Base-by-base conservation (phyloP, 2,888 invertebrate species). In the Cryptus armator region DNA sequence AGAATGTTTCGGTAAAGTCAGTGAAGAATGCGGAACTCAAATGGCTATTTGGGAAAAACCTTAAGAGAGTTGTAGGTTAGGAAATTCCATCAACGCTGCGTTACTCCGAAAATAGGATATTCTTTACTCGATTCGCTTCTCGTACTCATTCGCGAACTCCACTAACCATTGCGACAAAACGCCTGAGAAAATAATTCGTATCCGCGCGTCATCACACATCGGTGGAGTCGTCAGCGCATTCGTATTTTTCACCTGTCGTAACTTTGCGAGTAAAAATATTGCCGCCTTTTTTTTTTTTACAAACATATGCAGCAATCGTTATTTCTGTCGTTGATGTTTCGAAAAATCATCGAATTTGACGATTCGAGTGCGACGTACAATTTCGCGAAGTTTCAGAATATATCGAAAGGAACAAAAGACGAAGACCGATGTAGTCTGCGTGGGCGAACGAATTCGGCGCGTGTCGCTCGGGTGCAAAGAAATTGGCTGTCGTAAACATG, bases 141-240 rank as follows among this genome's bases (percentile, higher is more conserved):
- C 64, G 16, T 10, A 10, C 10, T 4, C 56, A 16, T 19, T 75
- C 32, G 48, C 48, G 5, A 5, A 14, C 10, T 64, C 37, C 6
- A 0, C 32, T 2, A 43, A 44, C 29, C 62, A 74, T 32, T 24
- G 62, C 48, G 32, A 16, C 46, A 64, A 37, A 37, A 75, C 14
- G 48, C n/a, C 29, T 48, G 32, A 32, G 64, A 32, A 48, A 64
- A 75, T 46, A 75, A 48, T 64, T 32, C 46, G 64, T 14, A 48
- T 32, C 62, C 16, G 19, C 10, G n/a, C 32, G 46, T 32, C 29
- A 16, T 12, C 29, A 19, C 37, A 48, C 12, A 32, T 37, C 64
- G 48, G 44, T 24, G 46, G 29, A 64, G 1, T 43, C 43, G 37
- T 16, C n/a, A 46, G 48, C 62, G 48, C 16, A 9, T 16, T 37